These are phyloP conservation scores for Miichthys miiuy DNA, from an alignment of 2,797 vertebrate genomes.

Conservation along the genomic window DNA sequence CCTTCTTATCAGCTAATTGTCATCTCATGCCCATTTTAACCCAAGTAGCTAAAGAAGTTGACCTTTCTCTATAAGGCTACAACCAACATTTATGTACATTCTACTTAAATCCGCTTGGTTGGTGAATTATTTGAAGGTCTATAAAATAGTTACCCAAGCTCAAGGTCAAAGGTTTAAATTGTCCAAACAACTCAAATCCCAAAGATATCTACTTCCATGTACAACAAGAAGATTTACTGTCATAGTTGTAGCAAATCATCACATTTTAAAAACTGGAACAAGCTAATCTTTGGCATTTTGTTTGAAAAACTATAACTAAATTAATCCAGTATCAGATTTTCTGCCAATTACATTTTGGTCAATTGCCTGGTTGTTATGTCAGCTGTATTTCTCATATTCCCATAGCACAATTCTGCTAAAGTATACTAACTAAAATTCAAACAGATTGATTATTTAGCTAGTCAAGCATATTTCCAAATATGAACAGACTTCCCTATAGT, in stretches of 20 bases:
- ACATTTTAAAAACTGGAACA: neutral
- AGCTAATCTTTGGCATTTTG: neutral
- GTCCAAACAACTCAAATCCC: neutral
- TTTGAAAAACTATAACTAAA: neutral
- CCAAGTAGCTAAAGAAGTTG: neutral
- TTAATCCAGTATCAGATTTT: neutral
- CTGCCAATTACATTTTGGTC: neutral
- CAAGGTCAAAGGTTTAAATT: neutral
- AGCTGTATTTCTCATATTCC: neutral
- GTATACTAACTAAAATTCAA: neutral
- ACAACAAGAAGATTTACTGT: neutral
- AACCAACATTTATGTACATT: neutral
- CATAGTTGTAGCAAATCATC: neutral
- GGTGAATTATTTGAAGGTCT: neutral
- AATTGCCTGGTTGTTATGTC: neutral
- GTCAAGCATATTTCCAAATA: slow-evolving; percentile 7
- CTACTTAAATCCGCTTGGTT: neutral
- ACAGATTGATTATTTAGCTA: neutral
- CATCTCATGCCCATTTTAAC: neutral
- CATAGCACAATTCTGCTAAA: neutral
- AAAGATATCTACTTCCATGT: neutral
- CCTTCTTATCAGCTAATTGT: neutral
- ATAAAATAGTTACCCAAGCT: neutral
- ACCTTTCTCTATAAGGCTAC: neutral
- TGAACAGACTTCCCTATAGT: neutral